Evolutionary conservation across 2,113 vertebrate species (phyloP).

Genomic region (Synodontis membranacea): DNA sequence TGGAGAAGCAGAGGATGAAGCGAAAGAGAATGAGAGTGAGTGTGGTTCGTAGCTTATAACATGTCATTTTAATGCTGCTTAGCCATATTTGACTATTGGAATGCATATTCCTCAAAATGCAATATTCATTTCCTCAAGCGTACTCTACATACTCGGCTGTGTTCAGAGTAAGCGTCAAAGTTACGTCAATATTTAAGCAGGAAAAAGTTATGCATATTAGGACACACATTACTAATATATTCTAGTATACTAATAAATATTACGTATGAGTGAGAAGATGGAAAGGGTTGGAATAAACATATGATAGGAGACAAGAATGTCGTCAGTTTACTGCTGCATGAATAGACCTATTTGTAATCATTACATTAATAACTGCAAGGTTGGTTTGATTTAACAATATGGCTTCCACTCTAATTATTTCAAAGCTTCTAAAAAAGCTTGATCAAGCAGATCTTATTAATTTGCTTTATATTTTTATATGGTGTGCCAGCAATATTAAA

Average conservation of each 20-base stretch:
- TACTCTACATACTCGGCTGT: not conserved
- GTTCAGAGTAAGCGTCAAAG: not conserved
- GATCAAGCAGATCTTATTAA: not conserved
- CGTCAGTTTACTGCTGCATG: not conserved
- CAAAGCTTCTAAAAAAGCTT: not conserved
- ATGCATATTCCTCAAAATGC: slow-evolving; percentile 36
- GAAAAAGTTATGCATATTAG: not conserved
- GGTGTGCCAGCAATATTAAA: too few relatives aligned
- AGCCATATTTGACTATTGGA: slow-evolving; percentile 37
- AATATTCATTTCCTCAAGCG: slow-evolving; percentile 1
- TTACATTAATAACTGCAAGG: not conserved
- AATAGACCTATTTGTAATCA: not conserved
- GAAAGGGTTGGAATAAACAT: not conserved
- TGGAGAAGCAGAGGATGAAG: slow-evolving; percentile 6
- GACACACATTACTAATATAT: not conserved
- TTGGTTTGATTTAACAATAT: not conserved
- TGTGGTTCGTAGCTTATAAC: slow-evolving; percentile 46
- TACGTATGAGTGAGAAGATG: not conserved
- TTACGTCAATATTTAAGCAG: not conserved
- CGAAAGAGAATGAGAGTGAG: slow-evolving; percentile 31
- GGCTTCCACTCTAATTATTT: not conserved
- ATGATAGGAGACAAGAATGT: not conserved
- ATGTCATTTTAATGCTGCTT: slow-evolving; percentile 45
- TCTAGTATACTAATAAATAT: not conserved
- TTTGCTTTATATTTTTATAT: not conserved